Evolutionary conservation across 1,140 invertebrate genomes (phyloP), one percentile per base, ranked within the genome.

Genomic region (Hylaeus anthracinus): DNA sequence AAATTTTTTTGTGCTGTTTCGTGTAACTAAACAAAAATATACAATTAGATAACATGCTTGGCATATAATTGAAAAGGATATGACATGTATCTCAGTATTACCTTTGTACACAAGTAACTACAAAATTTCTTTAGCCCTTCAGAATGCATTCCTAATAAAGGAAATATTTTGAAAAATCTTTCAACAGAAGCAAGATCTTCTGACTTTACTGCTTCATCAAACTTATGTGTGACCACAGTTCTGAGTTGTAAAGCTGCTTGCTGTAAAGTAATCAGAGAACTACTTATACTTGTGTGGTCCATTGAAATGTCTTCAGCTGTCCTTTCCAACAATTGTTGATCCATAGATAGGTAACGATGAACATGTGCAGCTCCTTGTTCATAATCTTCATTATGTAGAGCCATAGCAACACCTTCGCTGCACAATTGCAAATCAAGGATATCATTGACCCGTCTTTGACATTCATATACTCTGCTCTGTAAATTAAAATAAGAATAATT

Each of bases 141-240:
- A 63, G 97, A 95, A 82, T 99, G 97, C 93, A 98, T 97, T 61
- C 98, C 98, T 5, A 99, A 94, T 41, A 99, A 94, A 2, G 99
- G 99, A 93, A 99, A 99, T 88, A 99, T 97, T 94, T 99, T 99
- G 91, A 99, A 99, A 92, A 99, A 98, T 82, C 98, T 92, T 90
- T 99, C 98, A 26, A 99, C 97, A 3, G 97, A 97, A 4, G 97
- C 97, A 39, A 97, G 94, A 94, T 99, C 98, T 90, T 98, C 97
- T 65, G 95, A 95, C 75, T 96, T 95, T 0, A 99, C 96, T 45
- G 99, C 98, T 88, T 99, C 98, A 90, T 99, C 97, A 92, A 99
- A 98, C 88, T 97, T 97, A 60, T 94, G 95, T 41, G 95, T 95
- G 1, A 99, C 95, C 69, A 98, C 94, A 15, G 94, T 92, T 75